Evolutionary conservation across 1,140 invertebrate species (phyloP).

Genomic region (Cotesia glomerata): DNA sequence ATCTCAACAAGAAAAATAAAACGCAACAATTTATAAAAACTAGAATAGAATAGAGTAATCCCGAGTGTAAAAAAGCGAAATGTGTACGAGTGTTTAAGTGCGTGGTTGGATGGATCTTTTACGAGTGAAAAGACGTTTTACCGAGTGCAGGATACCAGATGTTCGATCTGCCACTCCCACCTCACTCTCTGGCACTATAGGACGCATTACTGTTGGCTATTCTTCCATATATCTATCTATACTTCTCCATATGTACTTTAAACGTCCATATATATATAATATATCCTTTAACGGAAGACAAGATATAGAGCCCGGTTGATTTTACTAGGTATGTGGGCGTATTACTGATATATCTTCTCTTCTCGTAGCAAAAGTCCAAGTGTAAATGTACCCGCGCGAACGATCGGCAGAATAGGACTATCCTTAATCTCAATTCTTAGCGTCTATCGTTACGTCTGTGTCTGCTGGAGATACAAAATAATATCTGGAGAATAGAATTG

Average conservation of each 20-base stretch:
- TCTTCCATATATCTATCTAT: neutral
- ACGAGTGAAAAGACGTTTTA: neutral
- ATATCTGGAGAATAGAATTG: too few relatives aligned
- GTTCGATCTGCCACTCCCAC: conserved; percentile 22
- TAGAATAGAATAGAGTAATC: neutral
- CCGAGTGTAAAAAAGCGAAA: neutral
- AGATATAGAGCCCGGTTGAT: conserved; percentile 10
- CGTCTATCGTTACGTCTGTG: too few relatives aligned
- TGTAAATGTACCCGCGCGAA: too few relatives aligned
- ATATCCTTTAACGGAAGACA: too few relatives aligned
- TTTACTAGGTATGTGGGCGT: conserved; percentile 18
- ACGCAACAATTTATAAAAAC: neutral
- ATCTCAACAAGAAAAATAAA: neutral
- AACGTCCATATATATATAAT: too few relatives aligned
- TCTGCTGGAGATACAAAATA: too few relatives aligned
- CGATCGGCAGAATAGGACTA: too few relatives aligned
- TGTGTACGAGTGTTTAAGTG: conserved; percentile 11
- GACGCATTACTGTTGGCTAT: conserved; percentile 4
- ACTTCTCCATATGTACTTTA: too few relatives aligned
- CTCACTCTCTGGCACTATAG: neutral
- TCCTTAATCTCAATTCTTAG: too few relatives aligned
- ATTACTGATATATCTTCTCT: conserved; percentile 21
- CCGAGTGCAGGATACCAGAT: conserved; percentile 21
- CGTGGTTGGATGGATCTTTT: conserved; percentile 15
- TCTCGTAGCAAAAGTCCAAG: neutral